phyloP scores from a whole-genome alignment of 2,113 vertebrate species.

The Thalassoma bifasciatum region DNA sequence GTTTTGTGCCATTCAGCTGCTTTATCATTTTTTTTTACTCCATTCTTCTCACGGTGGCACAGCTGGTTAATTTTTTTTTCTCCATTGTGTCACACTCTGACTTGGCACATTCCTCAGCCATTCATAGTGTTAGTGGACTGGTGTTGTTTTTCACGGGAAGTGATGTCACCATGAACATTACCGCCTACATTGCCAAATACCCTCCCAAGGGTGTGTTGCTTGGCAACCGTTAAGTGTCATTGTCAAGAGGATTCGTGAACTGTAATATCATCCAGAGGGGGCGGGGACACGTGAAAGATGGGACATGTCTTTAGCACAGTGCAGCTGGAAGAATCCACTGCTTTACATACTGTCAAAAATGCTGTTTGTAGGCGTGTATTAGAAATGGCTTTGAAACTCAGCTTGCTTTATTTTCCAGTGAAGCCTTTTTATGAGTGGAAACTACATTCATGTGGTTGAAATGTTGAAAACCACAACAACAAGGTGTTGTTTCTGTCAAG shows the following conservation, averaged over 20 bases:
- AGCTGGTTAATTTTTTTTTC: constrained; percentile 18
- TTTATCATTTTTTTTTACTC: neutral
- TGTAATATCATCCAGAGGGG: constrained; percentile 73
- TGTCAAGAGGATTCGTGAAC: constrained; percentile 77
- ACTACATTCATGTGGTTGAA: neutral
- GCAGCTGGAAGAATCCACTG: constrained; percentile 20
- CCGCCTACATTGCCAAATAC: constrained; percentile 62
- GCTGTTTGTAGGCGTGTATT: constrained; percentile 12
- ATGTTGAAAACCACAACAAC: neutral
- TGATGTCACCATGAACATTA: constrained; percentile 69
- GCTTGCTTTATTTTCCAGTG: neutral
- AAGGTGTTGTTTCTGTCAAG: neutral
- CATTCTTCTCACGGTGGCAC: constrained; percentile 11
- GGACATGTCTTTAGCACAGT: constrained; percentile 10
- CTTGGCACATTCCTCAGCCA: constrained; percentile 48
- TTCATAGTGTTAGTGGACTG: constrained; percentile 23
- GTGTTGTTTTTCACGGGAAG: constrained; percentile 75
- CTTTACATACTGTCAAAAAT: constrained; percentile 7
- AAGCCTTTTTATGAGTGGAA: neutral
- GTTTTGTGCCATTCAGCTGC: constrained; percentile 35
- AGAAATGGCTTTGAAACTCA: neutral
- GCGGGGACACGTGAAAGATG: constrained; percentile 30
- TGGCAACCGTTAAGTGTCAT: constrained; percentile 80
- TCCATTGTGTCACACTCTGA: constrained; percentile 36
- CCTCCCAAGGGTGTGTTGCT: constrained; percentile 72